Evolutionary conservation across 2,888 invertebrate genomes (phyloP), one percentile per base, ranked within the genome.

Genomic region (Agrotis exclamationis): DNA sequence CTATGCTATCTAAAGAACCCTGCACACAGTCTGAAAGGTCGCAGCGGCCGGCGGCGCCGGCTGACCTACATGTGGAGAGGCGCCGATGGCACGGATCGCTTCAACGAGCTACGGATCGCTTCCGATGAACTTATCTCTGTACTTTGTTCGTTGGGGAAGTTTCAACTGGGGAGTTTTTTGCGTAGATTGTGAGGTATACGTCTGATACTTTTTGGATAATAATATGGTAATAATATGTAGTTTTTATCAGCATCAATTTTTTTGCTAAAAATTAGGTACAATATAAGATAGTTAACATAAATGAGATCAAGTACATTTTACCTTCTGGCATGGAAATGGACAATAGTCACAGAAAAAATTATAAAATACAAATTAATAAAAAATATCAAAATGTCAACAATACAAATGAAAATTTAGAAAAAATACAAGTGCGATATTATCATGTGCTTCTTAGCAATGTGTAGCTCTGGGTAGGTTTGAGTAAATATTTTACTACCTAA

Each of bases 41-140:
- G 57, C 66, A 53, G 48, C 44, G 62, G 9, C 82, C 73, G 73
- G 28, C 66, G 85, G 82, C 83, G 76, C 53, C 67, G 39, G 14
- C n/a, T 83, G 85, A 82, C 82, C 85, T 59, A 83, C 33, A 65
- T 83, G 60, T 20, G 0, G 33, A 53, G 58, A 7, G 45, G 33
- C 48, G 22, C 70, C 70, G 13, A 70, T 58, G 18, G 48, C 20
- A 0, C 48, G 33, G 33, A 56, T 56, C 56, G 33, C 3, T 56
- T 24, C n/a, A n/a, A 33, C 33, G n/a, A n/a, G 44, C 24, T 53
- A 45, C 51, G 63, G 76, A 76, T 62, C 53, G 48, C 77, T 81
- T 62, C 64, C 82, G 57, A 78, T 81, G 33, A 47, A 69, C 60
- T 63, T 54, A 69, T 63, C 50, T 69, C 18, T 13, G 14, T 39